Evolutionary conservation across 1,140 invertebrate species (phyloP), one percentile per base, ranked within the genome.

Genomic region (Lordiphosa stackelbergi): DNA sequence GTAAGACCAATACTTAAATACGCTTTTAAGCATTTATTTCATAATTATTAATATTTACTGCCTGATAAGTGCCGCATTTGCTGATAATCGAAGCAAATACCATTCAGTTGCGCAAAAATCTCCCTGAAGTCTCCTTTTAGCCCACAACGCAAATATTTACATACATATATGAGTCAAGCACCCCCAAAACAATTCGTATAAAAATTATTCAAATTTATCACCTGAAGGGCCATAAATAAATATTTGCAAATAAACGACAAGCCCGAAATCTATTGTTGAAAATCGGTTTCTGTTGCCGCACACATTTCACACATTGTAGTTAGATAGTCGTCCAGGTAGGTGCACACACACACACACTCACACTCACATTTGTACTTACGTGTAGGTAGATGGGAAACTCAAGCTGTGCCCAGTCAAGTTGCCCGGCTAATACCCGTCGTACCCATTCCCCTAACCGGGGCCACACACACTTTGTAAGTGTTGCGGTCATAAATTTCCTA

Each of bases 401-500:
- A 31, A 31, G 28, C 28, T 31, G 28, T 31, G 28, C 28, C 28
- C 28, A 31, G 28, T 31, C 28, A 31, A 31, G 28, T 31, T 31
- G 28, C 28, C 28, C 28, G 28, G 28, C 28, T 31, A 31, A 31
- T 31, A 31, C 28, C 2, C 28, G 28, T 31, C 40, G 40, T 13
- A 24, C 22, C 22, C 22, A 24, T 24, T 24, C 22, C 22, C 22
- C 22, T 24, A 16, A 10, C 40, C 40, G 24, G 58, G 60, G 60
- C 45, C 62, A 57, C 53, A 66, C 6, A 47, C 55, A 68, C 73
- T 69, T 78, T 79, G 74, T 78, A 78, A 69, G 73, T 73, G 74
- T 73, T 78, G 71, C 38, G 74, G 74, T 53, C 74, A 68, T 78
- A 79, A 78, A 78, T 79, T 73, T 73, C 12, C 59, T 34, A 60